Percentiles rank a stretch among this genome's conserved stretches.
These are phyloP conservation scores for Nycticebus coucang DNA, from an alignment of 2,113 vertebrate genomes.

Conservation along the genomic window DNA sequence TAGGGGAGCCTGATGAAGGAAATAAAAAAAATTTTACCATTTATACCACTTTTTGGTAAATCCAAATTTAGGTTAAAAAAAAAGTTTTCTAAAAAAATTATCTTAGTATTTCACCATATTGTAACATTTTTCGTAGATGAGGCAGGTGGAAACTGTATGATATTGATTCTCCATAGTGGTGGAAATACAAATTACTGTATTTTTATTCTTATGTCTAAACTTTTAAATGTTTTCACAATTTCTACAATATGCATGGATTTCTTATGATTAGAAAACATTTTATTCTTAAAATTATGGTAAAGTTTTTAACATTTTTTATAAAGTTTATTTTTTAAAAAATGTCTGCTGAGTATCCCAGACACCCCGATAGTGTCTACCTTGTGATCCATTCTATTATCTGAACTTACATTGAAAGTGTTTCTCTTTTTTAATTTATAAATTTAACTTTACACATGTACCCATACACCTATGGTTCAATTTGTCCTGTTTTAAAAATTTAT, in stretches of 20 bases:
- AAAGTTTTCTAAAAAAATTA: neutral
- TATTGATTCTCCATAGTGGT: neutral
- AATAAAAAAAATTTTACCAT: neutral
- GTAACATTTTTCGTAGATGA: neutral
- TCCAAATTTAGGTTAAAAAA: neutral
- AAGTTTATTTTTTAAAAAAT: neutral
- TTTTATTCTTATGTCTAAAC: neutral
- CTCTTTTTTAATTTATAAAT: neutral
- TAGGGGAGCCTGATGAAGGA: neutral
- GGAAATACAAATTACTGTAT: neutral
- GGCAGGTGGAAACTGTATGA: neutral
- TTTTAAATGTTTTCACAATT: neutral
- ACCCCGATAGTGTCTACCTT: neutral
- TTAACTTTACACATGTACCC: neutral
- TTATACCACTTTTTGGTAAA: neutral
- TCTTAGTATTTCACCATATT: neutral
- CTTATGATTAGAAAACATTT: neutral
- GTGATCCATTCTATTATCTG: neutral
- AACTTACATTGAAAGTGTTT: neutral
- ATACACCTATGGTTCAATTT: neutral
- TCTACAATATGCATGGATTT: neutral
- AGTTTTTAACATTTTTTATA: neutral
- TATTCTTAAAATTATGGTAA: neutral
- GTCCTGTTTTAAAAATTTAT: conserved; percentile 1
- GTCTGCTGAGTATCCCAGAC: neutral